These are phyloP conservation scores for Probosciger aterrimus DNA, from an alignment of 2,113 vertebrate genomes.

Conservation along the genomic window DNA sequence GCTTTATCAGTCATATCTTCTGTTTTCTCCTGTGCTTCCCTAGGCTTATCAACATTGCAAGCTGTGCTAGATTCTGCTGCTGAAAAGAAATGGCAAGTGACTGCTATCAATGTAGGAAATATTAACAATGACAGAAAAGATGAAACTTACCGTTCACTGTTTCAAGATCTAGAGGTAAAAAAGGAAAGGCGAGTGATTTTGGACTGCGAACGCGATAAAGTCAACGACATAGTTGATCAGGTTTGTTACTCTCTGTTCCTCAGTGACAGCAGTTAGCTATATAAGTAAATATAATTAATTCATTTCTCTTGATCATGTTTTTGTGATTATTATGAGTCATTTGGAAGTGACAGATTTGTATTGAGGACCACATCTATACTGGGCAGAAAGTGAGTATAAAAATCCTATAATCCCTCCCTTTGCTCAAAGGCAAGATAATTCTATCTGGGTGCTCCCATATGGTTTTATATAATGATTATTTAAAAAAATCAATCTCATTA, in stretches of 20 bases:
- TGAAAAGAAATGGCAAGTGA: conserved; percentile 99
- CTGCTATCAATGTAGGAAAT: conserved; percentile 97
- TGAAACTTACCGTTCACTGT: conserved; percentile 94
- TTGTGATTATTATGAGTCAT: neutral
- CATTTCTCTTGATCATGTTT: neutral
- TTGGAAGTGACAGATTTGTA: neutral
- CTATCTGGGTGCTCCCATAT: neutral
- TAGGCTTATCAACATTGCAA: conserved; percentile 94
- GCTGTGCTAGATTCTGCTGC: conserved; percentile 96
- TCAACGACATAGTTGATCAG: conserved; percentile 99
- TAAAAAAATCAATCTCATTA: neutral
- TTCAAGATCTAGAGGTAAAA: conserved; percentile 96
- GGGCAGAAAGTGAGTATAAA: neutral
- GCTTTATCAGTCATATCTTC: neutral
- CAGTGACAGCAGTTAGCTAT: neutral
- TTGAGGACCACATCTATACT: neutral
- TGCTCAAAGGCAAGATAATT: neutral
- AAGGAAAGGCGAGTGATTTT: conserved; percentile 95
- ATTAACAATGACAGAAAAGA: conserved; percentile 98
- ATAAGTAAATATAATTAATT: neutral
- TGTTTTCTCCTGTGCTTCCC: conserved; percentile 14
- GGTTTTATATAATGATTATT: neutral
- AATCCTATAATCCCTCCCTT: neutral
- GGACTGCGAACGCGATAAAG: conserved; percentile 98
- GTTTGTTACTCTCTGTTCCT: conserved; percentile 72